These are phyloP conservation scores for Prosapia bicincta DNA, from an alignment of 2,888 invertebrate species.

Conservation along the genomic window DNA sequence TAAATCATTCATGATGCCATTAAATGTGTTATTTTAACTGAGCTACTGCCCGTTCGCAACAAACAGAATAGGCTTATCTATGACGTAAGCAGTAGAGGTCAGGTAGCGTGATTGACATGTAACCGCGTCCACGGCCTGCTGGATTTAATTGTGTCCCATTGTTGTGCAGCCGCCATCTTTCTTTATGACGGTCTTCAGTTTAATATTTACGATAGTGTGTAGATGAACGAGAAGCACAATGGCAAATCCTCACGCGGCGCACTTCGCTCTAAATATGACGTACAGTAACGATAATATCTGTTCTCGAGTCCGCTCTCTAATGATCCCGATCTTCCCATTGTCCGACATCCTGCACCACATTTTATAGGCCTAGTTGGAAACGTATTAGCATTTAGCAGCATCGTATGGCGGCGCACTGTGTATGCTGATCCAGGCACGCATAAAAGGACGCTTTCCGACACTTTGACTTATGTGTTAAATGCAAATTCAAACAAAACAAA, in stretches of 20 bases:
- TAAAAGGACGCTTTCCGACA: neutral
- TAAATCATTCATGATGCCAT: too few relatives aligned
- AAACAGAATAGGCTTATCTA: too few relatives aligned
- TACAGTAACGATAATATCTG: neutral
- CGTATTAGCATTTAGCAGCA: neutral
- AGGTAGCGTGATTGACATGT: neutral
- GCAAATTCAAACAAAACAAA: neutral
- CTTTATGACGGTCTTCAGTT: neutral
- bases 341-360: neutral
- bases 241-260: neutral
- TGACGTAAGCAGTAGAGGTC: too few relatives aligned
- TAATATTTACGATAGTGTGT: neutral
- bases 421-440: neutral
- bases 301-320: neutral
- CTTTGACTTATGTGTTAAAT: neutral
- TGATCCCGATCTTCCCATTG: neutral
- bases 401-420: neutral
- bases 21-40: too few relatives aligned
- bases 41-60: too few relatives aligned
- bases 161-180: neutral
- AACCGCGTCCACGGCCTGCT: neutral
- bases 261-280: neutral
- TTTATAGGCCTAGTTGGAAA: neutral
- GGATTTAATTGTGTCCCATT: neutral
- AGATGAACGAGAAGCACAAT: neutral